Evolutionary conservation across 2,113 vertebrate genomes (phyloP), one percentile per base, ranked within the genome.

Genomic region (Anarhynchus alexandrinus): DNA sequence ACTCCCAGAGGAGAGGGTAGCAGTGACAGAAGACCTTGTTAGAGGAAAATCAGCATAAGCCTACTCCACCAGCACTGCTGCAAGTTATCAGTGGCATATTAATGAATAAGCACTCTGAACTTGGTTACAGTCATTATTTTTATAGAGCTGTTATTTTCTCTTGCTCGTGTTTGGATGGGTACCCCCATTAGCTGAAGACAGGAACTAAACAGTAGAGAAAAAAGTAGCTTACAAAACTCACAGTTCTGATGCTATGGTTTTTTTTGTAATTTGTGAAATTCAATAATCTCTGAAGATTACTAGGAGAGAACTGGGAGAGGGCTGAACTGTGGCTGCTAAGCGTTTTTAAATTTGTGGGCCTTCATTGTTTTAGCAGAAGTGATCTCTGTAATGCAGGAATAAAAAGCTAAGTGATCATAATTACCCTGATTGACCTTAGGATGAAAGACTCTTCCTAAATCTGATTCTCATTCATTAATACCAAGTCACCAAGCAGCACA

Each of bases 401-500:
- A 71, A 86, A 86, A 83, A 82, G 9, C 9, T 43, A 74, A 84
- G 57, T 51, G 65, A 65, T 91, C 34, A 12, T 90, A 91, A 92
- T 94, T 93, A 90, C 86, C 86, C 86, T 52, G 47, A 69, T 26
- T 93, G 80, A 95, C 72, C 83, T 90, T 78, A 78, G 72, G n/a
- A 79, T 65, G 27, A 74, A 76, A 93, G 69, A 67, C 76, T 87
- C 70, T 91, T 94, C 65, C 89, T 93, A 79, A 95, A 79, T 91
- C 81, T 94, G 89, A 84, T 95, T 96, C 43, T 79, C 57, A 59
- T 84, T 96, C 49, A 49, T 94, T 84, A 96, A 85, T 94, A 95
- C 61, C 27, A 87, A 95, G 27, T 69, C 87, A 79, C 57, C 49
- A 90, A 91, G 84, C 84, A 94, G 78, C 81, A 85, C 43, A 95